Base-by-base conservation (phyloP, 2,888 invertebrate genomes). In the Schizotus pectinicornis region DNA sequence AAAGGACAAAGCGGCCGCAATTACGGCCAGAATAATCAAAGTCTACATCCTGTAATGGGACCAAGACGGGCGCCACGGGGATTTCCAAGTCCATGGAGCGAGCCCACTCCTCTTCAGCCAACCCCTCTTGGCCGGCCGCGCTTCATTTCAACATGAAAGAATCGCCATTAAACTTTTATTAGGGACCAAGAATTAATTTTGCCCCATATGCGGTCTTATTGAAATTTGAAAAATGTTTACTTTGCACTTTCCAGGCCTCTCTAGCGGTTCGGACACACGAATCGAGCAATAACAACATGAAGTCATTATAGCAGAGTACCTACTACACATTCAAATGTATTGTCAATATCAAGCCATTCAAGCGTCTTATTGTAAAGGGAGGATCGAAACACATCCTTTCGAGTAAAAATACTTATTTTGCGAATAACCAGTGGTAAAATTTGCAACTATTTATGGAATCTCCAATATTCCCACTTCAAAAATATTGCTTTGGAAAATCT, bases 1-100 rank as follows among this genome's bases (percentile, higher is more conserved):
- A 75, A 74, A 73, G 75, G 74, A 76, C 76, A 77, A 75, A 76
- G 75, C 73, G 64, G 70, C 74, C 73, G 75, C 77, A 76, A 77
- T 77, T 77, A 77, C 77, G 72, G 67, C 67, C 61, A 69, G 74
- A 74, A 77, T 77, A 77, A 77, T 77, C 76, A 77, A 76, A 77
- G 75, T 73, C 75, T 74, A 74, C 74, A 73, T 75, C 74, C 75
- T 72, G 75, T 74, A 74, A 75, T 75, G 73, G 74, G 72, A 70
- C 70, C 64, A 71, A 72, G 71, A 67, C 61, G 67, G 13, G 51
- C 64, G 67, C 70, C 66, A 61, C 65, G 61, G 70, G 68, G 69
- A 71, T 67, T 71, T 69, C 63, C 67, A 61, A 65, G 63, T 61
- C 61, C 52, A 39, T 54, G 37, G 49, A 14, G 56, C 49, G 50